A percentile compares a stretch with the other conserved stretches of the same genome.
phyloP scores from a whole-genome alignment of 2,113 vertebrate genomes.

The Notothenia rossii region DNA sequence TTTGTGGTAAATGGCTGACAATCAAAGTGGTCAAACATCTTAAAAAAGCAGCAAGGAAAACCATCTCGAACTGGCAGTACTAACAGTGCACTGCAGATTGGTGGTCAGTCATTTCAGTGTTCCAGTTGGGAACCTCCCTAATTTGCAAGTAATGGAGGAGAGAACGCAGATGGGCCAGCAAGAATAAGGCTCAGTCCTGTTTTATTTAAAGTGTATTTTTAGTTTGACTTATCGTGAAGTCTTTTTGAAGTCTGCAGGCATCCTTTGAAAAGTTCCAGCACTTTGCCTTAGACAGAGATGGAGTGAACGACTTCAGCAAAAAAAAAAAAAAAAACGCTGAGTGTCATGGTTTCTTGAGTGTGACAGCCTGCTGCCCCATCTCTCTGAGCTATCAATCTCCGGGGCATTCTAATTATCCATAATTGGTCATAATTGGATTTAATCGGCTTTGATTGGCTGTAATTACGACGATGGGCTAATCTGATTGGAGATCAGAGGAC shows the following conservation, averaged over 20 bases:
- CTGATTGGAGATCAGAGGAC: conserved; percentile 80
- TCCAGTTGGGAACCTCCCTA: conserved; percentile 44
- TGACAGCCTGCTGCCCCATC: conserved; percentile 72
- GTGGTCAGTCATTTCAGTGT: conserved; percentile 52
- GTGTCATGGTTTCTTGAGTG: conserved; percentile 60
- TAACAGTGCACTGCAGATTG: conserved; percentile 31
- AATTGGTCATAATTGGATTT: conserved; percentile 79
- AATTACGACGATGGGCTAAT: conserved; percentile 76
- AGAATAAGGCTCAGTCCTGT: neutral
- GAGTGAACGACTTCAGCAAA: conserved; percentile 26
- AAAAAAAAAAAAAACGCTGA: conserved; percentile 29
- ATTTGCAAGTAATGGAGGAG: conserved; percentile 42
- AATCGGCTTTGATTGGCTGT: conserved; percentile 81
- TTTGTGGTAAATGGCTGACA: conserved; percentile 67
- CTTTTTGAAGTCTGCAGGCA: conserved; percentile 42
- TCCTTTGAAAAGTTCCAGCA: conserved; percentile 68
- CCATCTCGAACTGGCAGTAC: conserved; percentile 45
- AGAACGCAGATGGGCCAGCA: conserved; percentile 31
- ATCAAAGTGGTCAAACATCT: conserved; percentile 63
- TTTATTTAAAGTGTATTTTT: conserved; percentile 44
- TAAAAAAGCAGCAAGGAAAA: conserved; percentile 66
- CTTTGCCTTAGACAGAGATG: conserved; percentile 63
- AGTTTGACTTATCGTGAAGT: conserved; percentile 36
- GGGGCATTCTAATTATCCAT: conserved; percentile 75
- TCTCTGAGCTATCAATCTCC: conserved; percentile 76